A percentile compares a stretch with the other conserved stretches of the same genome.
Evolutionary conservation across 1,140 invertebrate genomes (phyloP).

Genomic region (Lordiphosa collinella): DNA sequence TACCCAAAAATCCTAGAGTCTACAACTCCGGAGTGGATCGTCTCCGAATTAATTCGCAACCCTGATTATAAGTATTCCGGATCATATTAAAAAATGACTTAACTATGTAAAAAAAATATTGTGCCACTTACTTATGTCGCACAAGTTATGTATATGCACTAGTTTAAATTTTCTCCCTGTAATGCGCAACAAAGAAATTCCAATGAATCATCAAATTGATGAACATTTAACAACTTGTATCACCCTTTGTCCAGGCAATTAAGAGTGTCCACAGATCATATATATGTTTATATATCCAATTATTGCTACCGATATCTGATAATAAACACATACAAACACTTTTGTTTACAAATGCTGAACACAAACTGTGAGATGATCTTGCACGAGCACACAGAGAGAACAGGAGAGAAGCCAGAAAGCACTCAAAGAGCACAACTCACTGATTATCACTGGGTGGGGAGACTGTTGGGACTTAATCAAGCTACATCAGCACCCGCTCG

Average conservation of each 20-base stretch:
- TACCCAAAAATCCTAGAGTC: no score
- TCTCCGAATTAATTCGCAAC: no score
- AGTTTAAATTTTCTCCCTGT: no score
- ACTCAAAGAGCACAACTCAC: constrained; percentile 1
- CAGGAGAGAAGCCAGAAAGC: constrained; percentile 1
- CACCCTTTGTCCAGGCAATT: background rate
- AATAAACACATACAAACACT: constrained; percentile 1
- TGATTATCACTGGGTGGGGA: constrained; percentile 4
- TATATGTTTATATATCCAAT: background rate
- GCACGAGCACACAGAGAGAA: constrained; percentile 2
- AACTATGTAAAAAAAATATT: no score
- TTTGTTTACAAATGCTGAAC: constrained; percentile 19
- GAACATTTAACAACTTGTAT: no score
- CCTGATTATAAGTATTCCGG: no score
- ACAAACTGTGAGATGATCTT: constrained; percentile 15
- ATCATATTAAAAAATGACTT: no score
- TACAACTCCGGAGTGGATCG: no score
- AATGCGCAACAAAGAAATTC: no score
- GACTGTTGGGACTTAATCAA: constrained; percentile 1
- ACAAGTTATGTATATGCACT: no score
- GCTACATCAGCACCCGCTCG: background rate
- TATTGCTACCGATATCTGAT: background rate
- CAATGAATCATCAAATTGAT: no score
- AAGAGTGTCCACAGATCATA: background rate
- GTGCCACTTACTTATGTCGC: no score